These are phyloP conservation scores for Arctia plantaginis DNA, from an alignment of 2,888 invertebrate genomes.

Conservation along the genomic window DNA sequence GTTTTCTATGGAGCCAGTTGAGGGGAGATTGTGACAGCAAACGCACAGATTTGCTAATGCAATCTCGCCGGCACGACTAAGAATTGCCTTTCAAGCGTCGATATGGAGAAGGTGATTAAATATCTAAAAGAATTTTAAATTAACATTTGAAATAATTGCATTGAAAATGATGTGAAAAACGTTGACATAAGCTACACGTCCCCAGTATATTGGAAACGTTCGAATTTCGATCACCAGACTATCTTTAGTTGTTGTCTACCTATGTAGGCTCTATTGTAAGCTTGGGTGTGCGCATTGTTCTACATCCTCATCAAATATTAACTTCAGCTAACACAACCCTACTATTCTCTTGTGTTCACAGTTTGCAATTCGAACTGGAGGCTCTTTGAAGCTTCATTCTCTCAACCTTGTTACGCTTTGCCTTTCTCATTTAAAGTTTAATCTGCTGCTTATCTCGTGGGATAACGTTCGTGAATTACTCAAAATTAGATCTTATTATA, in stretches of 20 bases:
- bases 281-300: not conserved
- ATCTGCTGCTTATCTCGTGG: conserved; percentile 53
- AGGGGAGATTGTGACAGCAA: not conserved
- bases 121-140: too few relatives aligned
- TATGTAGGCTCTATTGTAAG: not conserved
- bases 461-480: conserved; percentile 19
- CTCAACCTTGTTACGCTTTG: conserved; percentile 44
- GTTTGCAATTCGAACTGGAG: conserved; percentile 25
- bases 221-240: not conserved
- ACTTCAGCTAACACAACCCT: not conserved
- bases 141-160: too few relatives aligned
- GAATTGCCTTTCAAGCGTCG: too few relatives aligned
- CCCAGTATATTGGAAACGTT: not conserved
- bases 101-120: too few relatives aligned
- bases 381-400: conserved; percentile 72
- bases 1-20: not conserved
- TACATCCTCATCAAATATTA: conserved; percentile 6
- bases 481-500: conserved; percentile 13
- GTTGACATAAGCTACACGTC: too few relatives aligned
- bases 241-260: not conserved
- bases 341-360: not conserved
- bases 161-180: too few relatives aligned
- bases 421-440: conserved; percentile 63
- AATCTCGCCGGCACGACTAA: not conserved
- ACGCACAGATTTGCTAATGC: not conserved